Base-by-base conservation (phyloP, 2,113 vertebrate species). In the Sebastes schlegelii region DNA sequence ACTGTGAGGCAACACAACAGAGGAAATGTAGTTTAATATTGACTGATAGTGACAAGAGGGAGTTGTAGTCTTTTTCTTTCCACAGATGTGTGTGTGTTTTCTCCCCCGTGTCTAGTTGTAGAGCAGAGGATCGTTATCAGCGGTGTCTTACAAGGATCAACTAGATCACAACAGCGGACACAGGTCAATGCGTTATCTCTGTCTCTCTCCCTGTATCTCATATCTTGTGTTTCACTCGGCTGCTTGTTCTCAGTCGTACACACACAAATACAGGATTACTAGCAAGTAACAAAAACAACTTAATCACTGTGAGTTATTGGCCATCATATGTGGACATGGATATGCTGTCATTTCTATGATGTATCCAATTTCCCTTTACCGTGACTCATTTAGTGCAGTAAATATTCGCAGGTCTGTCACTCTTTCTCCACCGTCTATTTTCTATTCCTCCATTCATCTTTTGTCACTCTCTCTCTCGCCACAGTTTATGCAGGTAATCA, bases 121-220 rank as follows among this genome's bases (percentile, higher is more conserved):
- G 60, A 81, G 74, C 1, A 14, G 49, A 83, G 79, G 91, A 92
- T 91, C 81, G 76, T 92, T 91, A 90, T 86, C 84, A 70, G 88
- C 65, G 52, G 83, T 84, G 90, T 86, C 85, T 73, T 77, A 88
- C 80, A 80, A 63, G 76, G 70, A 88, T 86, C 84, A 87, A 73
- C 66, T 21, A 34, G 77, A 91, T 78, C 86, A 80, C 83, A 85
- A 80, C 87, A 74, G 42, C 23, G 6, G 77, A 84, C 77, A 68
- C 68, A 58, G 83, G 82, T 92, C 91, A 82, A 90, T 94, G 85
- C 77, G 26, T 83, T 74, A 84, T 76, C 58, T 26, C 23, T 13
- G 79, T 66, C 82, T 49, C 48, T 34, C 55, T 73, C 2, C 17
- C 55, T 26, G 66, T 73, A 71, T 83, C 82, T 64, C 34, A 63